A percentile compares a stretch with the other conserved stretches of the same genome.
Evolutionary conservation across 2,113 vertebrate species (phyloP).

Genomic region (Crotalus horridus): DNA sequence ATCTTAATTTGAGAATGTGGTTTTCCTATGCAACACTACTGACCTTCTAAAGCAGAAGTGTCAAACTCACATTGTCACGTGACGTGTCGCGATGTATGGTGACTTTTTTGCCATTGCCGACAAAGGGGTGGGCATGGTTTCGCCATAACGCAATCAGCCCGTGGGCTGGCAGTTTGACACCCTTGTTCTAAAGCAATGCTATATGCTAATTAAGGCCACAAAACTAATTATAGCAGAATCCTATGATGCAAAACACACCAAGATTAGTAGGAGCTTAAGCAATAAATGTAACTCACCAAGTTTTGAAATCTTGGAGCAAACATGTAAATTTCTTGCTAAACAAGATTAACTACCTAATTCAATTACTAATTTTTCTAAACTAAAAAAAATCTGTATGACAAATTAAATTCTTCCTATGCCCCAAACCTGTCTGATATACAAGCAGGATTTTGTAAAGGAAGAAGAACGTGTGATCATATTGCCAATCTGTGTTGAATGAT

Average conservation of each 20-base stretch:
- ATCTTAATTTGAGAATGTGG: neutral
- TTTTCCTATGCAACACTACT: neutral
- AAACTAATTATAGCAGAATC: neutral
- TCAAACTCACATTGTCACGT: too few relatives aligned
- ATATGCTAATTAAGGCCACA: neutral
- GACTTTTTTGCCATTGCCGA: too few relatives aligned
- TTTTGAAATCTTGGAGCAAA: neutral
- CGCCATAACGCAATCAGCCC: too few relatives aligned
- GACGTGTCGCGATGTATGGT: too few relatives aligned
- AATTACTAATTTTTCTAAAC: neutral
- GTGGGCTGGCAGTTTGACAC: too few relatives aligned
- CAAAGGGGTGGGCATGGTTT: too few relatives aligned
- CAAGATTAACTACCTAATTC: neutral
- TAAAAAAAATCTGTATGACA: neutral
- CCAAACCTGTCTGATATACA: neutral
- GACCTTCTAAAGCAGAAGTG: neutral
- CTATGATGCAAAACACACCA: neutral
- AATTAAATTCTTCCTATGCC: neutral
- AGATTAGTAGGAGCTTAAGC: neutral
- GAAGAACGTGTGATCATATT: neutral
- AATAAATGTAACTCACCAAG: neutral
- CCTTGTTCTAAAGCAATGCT: neutral
- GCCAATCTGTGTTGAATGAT: neutral
- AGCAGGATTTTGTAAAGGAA: neutral
- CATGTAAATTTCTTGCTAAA: neutral